Evolutionary conservation across 2,797 vertebrate species (phyloP).

Genomic region (Syngnathus rostellatus): DNA sequence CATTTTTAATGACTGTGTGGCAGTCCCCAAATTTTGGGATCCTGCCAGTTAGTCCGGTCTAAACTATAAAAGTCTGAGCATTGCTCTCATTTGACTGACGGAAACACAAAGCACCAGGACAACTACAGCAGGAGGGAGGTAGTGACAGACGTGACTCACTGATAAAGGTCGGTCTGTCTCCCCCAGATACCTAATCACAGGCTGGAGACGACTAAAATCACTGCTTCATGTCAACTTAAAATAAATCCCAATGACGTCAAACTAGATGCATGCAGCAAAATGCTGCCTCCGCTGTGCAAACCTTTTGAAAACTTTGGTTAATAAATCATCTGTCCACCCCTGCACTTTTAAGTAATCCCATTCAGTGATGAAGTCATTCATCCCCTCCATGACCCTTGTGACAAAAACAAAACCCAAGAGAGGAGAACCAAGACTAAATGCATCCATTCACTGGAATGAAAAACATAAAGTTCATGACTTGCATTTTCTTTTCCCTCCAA

Average conservation of each 20-base stretch:
- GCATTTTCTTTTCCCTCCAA: constrained; percentile 13
- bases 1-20: background rate
- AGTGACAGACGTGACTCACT: constrained; percentile 5
- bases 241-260: constrained; percentile 26
- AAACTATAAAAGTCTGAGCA: background rate
- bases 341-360: constrained; percentile 18
- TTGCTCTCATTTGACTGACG: background rate
- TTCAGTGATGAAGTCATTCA: constrained; percentile 19
- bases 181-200: constrained; percentile 22
- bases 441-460: constrained; percentile 41
- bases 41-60: background rate
- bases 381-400: constrained; percentile 19
- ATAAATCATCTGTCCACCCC: constrained; percentile 25
- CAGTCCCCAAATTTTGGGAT: background rate
- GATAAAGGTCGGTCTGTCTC: constrained; percentile 24
- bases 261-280: constrained; percentile 13
- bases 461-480: constrained; percentile 29
- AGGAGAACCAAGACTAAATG: constrained; percentile 10
- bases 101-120: background rate
- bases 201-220: constrained; percentile 22
- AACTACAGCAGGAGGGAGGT: background rate
- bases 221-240: constrained; percentile 29
- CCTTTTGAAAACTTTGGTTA: constrained; percentile 25
- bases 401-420: constrained; percentile 25
- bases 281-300: constrained; percentile 8